Percentiles rank a stretch among this genome's conserved stretches.
phyloP scores from a whole-genome alignment of 2,113 vertebrate species.

The Panurus biarmicus region DNA sequence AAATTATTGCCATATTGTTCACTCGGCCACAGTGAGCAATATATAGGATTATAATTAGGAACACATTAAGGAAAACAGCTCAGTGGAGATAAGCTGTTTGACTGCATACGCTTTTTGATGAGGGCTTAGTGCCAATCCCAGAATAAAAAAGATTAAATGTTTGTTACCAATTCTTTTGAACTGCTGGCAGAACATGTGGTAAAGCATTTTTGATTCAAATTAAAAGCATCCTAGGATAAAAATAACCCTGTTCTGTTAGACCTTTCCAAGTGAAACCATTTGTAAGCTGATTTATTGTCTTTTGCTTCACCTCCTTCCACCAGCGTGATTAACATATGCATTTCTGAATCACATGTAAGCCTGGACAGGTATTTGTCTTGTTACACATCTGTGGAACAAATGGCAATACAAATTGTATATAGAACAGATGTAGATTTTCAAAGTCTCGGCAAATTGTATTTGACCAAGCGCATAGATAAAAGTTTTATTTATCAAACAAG shows the following conservation, averaged over 20 bases:
- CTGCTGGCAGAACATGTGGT: slow-evolving; percentile 82
- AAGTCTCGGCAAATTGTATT: slow-evolving; percentile 59
- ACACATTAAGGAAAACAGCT: slow-evolving; percentile 82
- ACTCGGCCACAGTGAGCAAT: slow-evolving; percentile 75
- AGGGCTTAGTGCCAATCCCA: slow-evolving; percentile 77
- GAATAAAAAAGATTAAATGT: slow-evolving; percentile 80
- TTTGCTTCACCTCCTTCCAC: slow-evolving; percentile 71
- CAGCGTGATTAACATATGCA: slow-evolving; percentile 68
- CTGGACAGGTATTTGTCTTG: slow-evolving; percentile 74
- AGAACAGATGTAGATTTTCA: slow-evolving; percentile 67
- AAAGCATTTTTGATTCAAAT: slow-evolving; percentile 81
- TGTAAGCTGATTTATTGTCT: slow-evolving; percentile 73
- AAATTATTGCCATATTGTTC: slow-evolving; percentile 86
- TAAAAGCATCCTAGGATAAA: slow-evolving; percentile 85
- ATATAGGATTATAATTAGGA: slow-evolving; percentile 84
- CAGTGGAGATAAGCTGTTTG: slow-evolving; percentile 78
- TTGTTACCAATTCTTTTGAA: slow-evolving; percentile 83
- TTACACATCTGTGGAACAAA: slow-evolving; percentile 77
- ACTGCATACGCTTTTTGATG: slow-evolving; percentile 75
- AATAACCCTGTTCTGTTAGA: slow-evolving; percentile 76
- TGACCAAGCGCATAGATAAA: slow-evolving; percentile 60
- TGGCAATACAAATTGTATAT: slow-evolving; percentile 65
- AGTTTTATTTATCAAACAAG: slow-evolving; percentile 10
- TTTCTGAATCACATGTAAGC: slow-evolving; percentile 71
- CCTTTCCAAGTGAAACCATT: slow-evolving; percentile 76